These are phyloP conservation scores for Sitophilus oryzae DNA, from an alignment of 1,140 invertebrate genomes.

Conservation along the genomic window DNA sequence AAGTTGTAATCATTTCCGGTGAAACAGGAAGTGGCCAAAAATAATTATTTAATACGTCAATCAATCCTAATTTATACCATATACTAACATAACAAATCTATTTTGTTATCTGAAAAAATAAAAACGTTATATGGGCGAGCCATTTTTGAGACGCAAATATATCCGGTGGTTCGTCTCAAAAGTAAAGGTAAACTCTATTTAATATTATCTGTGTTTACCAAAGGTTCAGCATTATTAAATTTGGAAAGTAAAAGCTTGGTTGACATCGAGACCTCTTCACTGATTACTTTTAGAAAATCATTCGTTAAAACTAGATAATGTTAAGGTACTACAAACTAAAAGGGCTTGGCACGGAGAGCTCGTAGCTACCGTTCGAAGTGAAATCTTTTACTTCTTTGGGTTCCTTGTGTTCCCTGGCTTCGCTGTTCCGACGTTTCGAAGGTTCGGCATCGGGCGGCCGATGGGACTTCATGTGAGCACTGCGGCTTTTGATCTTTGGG, in stretches of 20 bases:
- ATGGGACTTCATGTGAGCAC: conserved; percentile 97
- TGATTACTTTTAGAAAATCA: not conserved
- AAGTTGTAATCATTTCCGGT: too few relatives aligned
- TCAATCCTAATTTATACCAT: too few relatives aligned
- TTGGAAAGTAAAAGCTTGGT: not conserved
- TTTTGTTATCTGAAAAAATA: too few relatives aligned
- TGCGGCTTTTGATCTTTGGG: conserved; percentile 95
- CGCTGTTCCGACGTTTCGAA: conserved; percentile 35
- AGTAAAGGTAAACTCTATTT: too few relatives aligned
- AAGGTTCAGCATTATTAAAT: too few relatives aligned
- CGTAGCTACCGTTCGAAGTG: conserved; percentile 28
- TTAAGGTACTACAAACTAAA: conserved; percentile 40
- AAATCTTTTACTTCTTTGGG: conserved; percentile 22
- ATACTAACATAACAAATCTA: too few relatives aligned
- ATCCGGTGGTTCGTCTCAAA: too few relatives aligned
- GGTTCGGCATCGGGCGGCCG: conserved; percentile 67
- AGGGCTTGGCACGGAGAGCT: conserved; percentile 42
- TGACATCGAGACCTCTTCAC: not conserved
- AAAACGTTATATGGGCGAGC: too few relatives aligned
- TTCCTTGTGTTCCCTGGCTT: conserved; percentile 32
- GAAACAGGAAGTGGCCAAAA: too few relatives aligned
- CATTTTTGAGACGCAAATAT: too few relatives aligned
- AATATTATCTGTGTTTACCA: too few relatives aligned
- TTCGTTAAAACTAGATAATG: conserved; percentile 14
- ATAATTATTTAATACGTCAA: too few relatives aligned